A percentile compares a stretch with the other conserved stretches of the same genome.
Evolutionary conservation across 2,797 vertebrate genomes (phyloP).

Genomic region (Falco biarmicus): DNA sequence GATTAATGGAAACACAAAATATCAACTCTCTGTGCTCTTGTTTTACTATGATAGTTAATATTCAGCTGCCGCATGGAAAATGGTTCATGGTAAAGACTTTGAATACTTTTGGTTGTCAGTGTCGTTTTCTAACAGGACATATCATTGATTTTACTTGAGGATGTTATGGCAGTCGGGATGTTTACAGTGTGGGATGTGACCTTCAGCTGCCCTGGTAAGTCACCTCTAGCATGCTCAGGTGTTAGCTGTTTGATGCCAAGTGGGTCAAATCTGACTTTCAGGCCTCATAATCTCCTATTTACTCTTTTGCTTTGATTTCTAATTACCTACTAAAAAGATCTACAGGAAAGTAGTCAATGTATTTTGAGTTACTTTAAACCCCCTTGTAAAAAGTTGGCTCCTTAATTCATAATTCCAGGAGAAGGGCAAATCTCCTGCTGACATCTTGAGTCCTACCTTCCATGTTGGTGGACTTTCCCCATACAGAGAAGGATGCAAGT

Average conservation of each 20-base stretch:
- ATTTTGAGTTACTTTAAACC: background rate
- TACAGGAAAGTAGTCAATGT: background rate
- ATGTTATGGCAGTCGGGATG: background rate
- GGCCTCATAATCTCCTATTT: background rate
- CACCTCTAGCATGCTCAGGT: background rate
- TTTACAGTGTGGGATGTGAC: background rate
- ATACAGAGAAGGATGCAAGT: background rate
- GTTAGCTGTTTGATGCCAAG: background rate
- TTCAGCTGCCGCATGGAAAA: constrained; percentile 16
- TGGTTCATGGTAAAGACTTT: constrained; percentile 25
- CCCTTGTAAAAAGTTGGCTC: background rate
- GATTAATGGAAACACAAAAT: constrained; percentile 43
- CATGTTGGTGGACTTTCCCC: background rate
- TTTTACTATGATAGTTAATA: constrained; percentile 51
- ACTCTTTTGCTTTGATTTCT: background rate
- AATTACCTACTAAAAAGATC: background rate
- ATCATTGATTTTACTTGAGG: background rate
- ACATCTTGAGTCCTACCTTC: background rate
- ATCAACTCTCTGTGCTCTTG: constrained; percentile 17
- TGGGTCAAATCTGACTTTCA: background rate
- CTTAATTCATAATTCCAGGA: background rate
- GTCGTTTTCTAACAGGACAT: background rate
- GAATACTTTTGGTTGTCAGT: constrained; percentile 18
- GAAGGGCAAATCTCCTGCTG: background rate
- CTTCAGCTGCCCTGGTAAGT: background rate